Evolutionary conservation across 1,140 invertebrate species (phyloP).

Genomic region (Lordiphosa stackelbergi): DNA sequence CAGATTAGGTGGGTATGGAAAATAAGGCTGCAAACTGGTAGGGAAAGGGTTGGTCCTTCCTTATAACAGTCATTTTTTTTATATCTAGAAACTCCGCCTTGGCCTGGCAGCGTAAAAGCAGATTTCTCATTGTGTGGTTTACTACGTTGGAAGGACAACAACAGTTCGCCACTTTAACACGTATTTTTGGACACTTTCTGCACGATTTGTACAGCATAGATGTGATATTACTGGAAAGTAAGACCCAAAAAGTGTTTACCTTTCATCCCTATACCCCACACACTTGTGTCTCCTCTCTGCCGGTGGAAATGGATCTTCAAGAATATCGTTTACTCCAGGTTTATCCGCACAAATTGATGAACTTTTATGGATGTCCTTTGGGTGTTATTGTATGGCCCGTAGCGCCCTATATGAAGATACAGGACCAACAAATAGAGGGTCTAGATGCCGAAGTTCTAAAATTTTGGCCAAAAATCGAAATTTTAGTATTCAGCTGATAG

Average conservation of each 20-base stretch:
- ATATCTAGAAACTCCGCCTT: neutral
- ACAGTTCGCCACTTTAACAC: constrained; percentile 15
- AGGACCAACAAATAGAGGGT: constrained; percentile 16
- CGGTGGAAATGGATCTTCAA: constrained; percentile 4
- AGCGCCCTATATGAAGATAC: constrained; percentile 34
- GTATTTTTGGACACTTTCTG: constrained; percentile 42
- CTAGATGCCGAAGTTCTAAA: constrained; percentile 40
- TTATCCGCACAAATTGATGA: constrained; percentile 35
- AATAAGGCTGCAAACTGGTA: too few relatives aligned
- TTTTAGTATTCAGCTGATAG: constrained; percentile 28
- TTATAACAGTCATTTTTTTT: neutral
- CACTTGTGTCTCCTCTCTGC: constrained; percentile 8
- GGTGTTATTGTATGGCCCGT: constrained; percentile 47
- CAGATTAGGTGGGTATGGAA: constrained; percentile 9
- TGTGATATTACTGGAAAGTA: constrained; percentile 11
- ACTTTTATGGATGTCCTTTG: constrained; percentile 44
- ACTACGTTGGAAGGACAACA: neutral
- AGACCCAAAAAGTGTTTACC: constrained; percentile 7
- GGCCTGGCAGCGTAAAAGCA: neutral
- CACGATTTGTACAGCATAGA: constrained; percentile 38
- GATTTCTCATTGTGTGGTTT: constrained; percentile 27
- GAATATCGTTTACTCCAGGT: constrained; percentile 1
- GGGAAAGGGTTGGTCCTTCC: neutral
- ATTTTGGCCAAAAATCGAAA: constrained; percentile 36
- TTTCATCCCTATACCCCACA: constrained; percentile 27